phyloP scores from a whole-genome alignment of 2,888 invertebrate species.

The Hedya salicella region DNA sequence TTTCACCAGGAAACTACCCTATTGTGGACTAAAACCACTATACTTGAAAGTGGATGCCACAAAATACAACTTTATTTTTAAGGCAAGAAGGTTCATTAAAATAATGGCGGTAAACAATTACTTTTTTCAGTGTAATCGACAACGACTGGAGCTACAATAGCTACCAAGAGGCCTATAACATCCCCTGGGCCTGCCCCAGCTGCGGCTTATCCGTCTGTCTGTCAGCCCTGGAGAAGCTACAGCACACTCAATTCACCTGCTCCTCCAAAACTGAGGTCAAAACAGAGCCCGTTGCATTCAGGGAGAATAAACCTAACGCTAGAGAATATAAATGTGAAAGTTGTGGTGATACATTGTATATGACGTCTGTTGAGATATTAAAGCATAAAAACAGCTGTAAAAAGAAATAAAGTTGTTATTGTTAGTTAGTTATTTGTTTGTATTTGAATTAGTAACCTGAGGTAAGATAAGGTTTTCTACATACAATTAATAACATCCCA shows the following conservation, averaged over 20 bases:
- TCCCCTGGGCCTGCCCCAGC: constrained; percentile 89
- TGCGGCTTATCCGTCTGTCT: constrained; percentile 87
- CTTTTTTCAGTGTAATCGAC: constrained; percentile 86
- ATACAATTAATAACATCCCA: no score
- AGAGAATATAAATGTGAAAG: constrained; percentile 88
- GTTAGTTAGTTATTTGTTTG: constrained; percentile 26
- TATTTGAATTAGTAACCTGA: no score
- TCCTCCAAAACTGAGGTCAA: constrained; percentile 64
- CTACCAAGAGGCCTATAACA: constrained; percentile 84
- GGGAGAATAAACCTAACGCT: constrained; percentile 81
- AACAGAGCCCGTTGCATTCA: constrained; percentile 58
- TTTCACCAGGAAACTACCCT: no score
- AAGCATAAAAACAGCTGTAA: constrained; percentile 91
- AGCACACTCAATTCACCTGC: constrained; percentile 87
- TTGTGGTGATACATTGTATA: constrained; percentile 88
- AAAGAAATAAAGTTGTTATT: constrained; percentile 58
- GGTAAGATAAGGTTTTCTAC: no score
- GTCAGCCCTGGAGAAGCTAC: constrained; percentile 88
- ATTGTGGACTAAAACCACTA: no score
- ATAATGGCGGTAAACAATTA: no score
- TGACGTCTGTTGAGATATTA: constrained; percentile 93
- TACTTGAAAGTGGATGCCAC: no score
- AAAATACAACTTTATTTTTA: no score
- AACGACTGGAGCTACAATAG: constrained; percentile 88
- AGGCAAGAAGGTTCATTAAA: no score